These are phyloP conservation scores for Chesias legatella DNA, from an alignment of 2,888 invertebrate genomes.

Conservation along the genomic window DNA sequence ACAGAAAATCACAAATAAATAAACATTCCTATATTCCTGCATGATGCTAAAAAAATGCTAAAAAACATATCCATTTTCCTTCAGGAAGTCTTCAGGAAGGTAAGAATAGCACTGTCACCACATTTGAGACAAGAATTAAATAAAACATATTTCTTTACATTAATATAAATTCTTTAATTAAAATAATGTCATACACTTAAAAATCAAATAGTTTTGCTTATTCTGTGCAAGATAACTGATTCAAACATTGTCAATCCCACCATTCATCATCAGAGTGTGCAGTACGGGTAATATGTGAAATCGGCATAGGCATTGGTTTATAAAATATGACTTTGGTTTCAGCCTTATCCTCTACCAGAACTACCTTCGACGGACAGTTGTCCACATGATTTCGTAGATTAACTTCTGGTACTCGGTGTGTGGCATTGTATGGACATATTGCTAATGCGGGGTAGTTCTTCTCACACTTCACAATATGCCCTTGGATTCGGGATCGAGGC, in stretches of 20 bases:
- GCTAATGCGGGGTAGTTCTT: conserved; percentile 54
- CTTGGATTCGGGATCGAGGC: conserved; percentile 68
- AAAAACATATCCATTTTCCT: too few relatives aligned
- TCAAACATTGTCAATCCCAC: conserved; percentile 43
- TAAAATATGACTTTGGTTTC: conserved; percentile 23
- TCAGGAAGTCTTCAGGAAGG: too few relatives aligned
- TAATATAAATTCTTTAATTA: too few relatives aligned
- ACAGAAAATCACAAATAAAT: too few relatives aligned
- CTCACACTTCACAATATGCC: conserved; percentile 79
- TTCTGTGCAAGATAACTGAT: too few relatives aligned
- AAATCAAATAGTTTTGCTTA: too few relatives aligned
- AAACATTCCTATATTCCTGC: too few relatives aligned
- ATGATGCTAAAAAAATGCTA: too few relatives aligned
- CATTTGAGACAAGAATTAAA: too few relatives aligned
- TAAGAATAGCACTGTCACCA: too few relatives aligned
- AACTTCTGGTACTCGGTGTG: conserved; percentile 65
- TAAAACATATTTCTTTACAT: too few relatives aligned
- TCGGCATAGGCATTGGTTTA: conserved; percentile 33
- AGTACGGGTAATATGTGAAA: conserved; percentile 39
- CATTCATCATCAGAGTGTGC: conserved; percentile 48
- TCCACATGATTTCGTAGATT: conserved; percentile 46
- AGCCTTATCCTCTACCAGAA: conserved; percentile 24
- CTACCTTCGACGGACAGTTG: conserved; percentile 36
- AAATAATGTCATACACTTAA: too few relatives aligned
- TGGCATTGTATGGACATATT: conserved; percentile 79